Evolutionary conservation across 2,797 vertebrate species (phyloP).

Genomic region (Denticeps clupeoides): DNA sequence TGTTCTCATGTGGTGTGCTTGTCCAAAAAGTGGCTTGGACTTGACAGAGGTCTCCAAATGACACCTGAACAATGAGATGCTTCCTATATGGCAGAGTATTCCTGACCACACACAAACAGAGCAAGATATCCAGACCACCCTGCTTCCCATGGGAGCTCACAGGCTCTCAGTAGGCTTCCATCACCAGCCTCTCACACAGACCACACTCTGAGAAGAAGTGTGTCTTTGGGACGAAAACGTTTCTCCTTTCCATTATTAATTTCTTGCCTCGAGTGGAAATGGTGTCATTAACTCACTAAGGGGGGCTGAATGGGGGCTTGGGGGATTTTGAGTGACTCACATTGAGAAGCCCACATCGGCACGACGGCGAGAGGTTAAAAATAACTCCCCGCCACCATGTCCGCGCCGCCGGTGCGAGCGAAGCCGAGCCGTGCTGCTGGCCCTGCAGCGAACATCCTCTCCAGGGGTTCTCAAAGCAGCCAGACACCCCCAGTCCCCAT

Average conservation of each 20-base stretch:
- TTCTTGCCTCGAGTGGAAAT: constrained; percentile 44
- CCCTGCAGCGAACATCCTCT: too few relatives aligned
- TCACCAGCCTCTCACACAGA: not conserved
- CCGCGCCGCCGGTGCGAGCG: constrained; percentile 2
- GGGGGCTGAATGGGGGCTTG: constrained; percentile 36
- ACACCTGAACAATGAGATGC: too few relatives aligned
- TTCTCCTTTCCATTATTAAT: constrained; percentile 45
- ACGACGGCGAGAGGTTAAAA: constrained; percentile 37
- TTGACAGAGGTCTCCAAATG: too few relatives aligned
- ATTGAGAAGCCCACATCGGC: constrained; percentile 37
- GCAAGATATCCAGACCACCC: too few relatives aligned
- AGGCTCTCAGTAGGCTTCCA: not conserved
- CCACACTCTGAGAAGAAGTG: constrained; percentile 19
- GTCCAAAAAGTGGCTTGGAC: too few relatives aligned
- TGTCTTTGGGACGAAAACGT: constrained; percentile 35
- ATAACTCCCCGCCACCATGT: constrained; percentile 32
- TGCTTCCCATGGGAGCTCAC: too few relatives aligned
- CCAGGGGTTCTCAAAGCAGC: too few relatives aligned
- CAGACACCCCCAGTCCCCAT: too few relatives aligned
- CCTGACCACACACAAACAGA: too few relatives aligned
- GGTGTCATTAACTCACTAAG: constrained; percentile 57
- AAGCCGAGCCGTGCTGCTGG: not conserved
- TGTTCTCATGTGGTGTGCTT: too few relatives aligned
- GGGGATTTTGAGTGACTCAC: constrained; percentile 50
- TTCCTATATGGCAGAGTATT: too few relatives aligned